Conservation (phyloP, 2,888 invertebrate genomes). For the Tetranychus truncatus region DNA sequence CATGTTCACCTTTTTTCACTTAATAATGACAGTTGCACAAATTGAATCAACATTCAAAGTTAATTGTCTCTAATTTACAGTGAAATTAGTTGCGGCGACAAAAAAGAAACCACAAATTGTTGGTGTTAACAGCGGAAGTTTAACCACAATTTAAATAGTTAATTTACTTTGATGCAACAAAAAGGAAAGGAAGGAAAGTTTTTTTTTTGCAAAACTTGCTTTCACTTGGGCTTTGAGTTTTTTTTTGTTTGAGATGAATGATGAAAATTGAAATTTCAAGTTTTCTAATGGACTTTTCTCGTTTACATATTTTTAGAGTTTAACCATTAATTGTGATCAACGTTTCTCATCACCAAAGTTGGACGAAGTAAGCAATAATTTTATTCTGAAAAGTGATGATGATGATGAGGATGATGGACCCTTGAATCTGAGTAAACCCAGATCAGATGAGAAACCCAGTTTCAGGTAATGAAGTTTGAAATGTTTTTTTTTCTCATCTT, state of each 20-base stretch:
- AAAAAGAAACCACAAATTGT: background rate
- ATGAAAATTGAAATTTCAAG: background rate
- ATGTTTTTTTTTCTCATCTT: no score
- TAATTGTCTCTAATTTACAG: background rate
- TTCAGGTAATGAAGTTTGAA: background rate
- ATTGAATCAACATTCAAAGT: no score
- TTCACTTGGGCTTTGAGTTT: background rate
- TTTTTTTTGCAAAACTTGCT: background rate
- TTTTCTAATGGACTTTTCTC: background rate
- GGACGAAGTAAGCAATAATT: conserved; percentile 5
- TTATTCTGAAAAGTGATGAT: background rate
- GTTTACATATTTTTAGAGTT: background rate
- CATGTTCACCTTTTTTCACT: no score
- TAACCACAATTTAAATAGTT: background rate
- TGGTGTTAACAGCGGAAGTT: background rate
- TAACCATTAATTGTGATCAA: conserved; percentile 9
- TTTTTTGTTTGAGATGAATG: background rate
- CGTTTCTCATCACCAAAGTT: conserved; percentile 5
- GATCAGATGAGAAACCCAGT: conserved; percentile 7
- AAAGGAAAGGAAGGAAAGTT: background rate
- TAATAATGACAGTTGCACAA: no score
- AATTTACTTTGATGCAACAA: background rate
- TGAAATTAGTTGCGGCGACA: background rate
- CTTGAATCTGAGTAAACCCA: conserved; percentile 8
- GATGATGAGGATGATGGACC: conserved; percentile 10